Conservation (phyloP, 2,113 vertebrate genomes). For the Tychaedon coryphoeus region DNA sequence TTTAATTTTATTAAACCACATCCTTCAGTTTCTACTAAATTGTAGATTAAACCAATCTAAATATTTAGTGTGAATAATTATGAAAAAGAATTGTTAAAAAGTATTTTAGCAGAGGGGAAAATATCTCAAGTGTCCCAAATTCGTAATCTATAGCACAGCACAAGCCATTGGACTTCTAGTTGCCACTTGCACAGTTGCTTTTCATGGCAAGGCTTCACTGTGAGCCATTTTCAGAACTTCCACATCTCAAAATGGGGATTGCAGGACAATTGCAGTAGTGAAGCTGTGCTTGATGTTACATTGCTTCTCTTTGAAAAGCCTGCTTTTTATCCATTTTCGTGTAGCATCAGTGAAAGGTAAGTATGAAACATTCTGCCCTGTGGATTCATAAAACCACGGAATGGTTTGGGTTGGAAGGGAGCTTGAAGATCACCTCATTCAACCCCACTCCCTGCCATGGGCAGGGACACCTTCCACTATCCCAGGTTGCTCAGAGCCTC, state of each 20-base stretch:
- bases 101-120: not conserved
- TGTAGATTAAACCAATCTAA: not conserved
- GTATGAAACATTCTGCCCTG: not conserved
- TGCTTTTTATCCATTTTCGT: not conserved
- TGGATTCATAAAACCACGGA: not conserved
- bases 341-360: not conserved
- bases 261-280: not conserved
- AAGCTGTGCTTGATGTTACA: not conserved
- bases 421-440: fast-evolving
- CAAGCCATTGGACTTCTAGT: not conserved
- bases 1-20: not conserved
- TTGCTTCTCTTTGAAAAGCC: not conserved
- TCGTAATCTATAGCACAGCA: not conserved
- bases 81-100: not conserved
- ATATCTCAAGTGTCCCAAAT: not conserved
- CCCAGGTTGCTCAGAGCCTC: not conserved
- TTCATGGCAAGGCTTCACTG: not conserved
- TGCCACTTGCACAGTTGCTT: not conserved
- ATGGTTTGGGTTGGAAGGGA: not conserved
- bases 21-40: not conserved
- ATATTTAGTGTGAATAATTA: not conserved
- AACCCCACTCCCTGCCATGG: not conserved
- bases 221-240: not conserved
- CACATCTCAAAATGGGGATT: not conserved
- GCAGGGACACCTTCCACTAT: not conserved